A percentile compares a stretch with the other conserved stretches of the same genome.
phyloP scores from a whole-genome alignment of 1,140 invertebrate genomes.

The Drosophila truncata region DNA sequence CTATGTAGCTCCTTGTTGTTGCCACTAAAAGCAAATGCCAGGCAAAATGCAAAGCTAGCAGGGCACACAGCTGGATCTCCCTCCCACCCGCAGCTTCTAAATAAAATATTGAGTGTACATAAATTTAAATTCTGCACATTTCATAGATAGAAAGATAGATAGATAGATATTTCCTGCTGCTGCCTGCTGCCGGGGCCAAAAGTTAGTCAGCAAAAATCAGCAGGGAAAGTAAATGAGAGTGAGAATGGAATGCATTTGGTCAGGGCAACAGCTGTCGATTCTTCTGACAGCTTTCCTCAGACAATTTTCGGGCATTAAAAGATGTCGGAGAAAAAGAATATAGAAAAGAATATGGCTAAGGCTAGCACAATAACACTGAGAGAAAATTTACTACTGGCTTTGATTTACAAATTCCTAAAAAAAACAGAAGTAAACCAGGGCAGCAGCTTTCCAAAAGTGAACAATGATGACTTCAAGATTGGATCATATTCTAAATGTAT shows the following conservation, averaged over 20 bases:
- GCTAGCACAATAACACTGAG: not conserved
- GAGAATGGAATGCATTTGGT: constrained; percentile 23
- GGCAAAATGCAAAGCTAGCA: constrained; percentile 62
- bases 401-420: too few species aligned
- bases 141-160: constrained; percentile 6
- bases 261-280: constrained; percentile 39
- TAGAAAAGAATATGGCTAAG: not conserved
- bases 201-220: constrained; percentile 77
- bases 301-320: constrained; percentile 42
- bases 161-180: constrained; percentile 2
- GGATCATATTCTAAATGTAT: too few species aligned
- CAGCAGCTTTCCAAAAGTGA: too few species aligned
- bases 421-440: too few species aligned
- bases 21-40: constrained; percentile 68
- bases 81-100: constrained; percentile 49
- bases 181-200: constrained; percentile 15
- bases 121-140: constrained; percentile 71
- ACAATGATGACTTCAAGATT: too few species aligned
- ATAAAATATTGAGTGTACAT: constrained; percentile 79
- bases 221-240: constrained; percentile 29
- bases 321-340: constrained; percentile 30
- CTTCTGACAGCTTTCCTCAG: constrained; percentile 38
- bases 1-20: constrained; percentile 31
- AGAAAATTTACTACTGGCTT: not conserved
- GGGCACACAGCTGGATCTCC: constrained; percentile 31